Percentiles rank a stretch among this genome's conserved stretches.
Evolutionary conservation across 2,888 invertebrate species (phyloP).

Genomic region (Leptura quadrifasciata): DNA sequence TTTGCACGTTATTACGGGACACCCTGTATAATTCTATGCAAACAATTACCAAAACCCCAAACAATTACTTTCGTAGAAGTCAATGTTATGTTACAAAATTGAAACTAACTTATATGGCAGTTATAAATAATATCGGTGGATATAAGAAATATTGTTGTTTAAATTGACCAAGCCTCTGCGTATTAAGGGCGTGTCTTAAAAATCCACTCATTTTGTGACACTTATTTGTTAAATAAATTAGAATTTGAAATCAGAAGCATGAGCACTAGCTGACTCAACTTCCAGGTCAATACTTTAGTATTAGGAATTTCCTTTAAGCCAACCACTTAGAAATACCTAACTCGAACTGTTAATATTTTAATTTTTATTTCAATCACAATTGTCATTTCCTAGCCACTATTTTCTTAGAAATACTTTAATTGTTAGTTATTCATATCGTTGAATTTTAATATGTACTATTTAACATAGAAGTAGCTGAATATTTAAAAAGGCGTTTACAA

Average conservation of each 20-base stretch:
- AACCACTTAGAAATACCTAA: not conserved
- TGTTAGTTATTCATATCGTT: not conserved
- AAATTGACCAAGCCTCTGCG: no score
- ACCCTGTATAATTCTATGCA: no score
- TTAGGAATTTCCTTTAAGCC: not conserved
- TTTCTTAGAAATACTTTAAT: not conserved
- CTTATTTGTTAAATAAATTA: not conserved
- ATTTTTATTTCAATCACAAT: not conserved
- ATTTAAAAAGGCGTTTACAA: no score
- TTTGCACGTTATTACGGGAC: no score
- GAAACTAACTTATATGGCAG: no score
- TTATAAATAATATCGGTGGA: no score
- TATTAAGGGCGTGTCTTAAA: no score
- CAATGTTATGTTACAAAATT: no score
- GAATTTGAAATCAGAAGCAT: not conserved
- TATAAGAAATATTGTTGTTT: no score
- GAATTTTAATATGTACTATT: not conserved
- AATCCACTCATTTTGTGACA: no score
- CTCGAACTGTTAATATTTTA: not conserved
- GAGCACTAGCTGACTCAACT: not conserved
- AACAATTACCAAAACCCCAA: no score
- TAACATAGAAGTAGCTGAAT: not conserved
- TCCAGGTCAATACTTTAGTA: not conserved
- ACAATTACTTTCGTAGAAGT: no score
- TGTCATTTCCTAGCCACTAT: not conserved